Base-by-base conservation (phyloP, 2,888 invertebrate genomes). In the Drosophila paranaensis region DNA sequence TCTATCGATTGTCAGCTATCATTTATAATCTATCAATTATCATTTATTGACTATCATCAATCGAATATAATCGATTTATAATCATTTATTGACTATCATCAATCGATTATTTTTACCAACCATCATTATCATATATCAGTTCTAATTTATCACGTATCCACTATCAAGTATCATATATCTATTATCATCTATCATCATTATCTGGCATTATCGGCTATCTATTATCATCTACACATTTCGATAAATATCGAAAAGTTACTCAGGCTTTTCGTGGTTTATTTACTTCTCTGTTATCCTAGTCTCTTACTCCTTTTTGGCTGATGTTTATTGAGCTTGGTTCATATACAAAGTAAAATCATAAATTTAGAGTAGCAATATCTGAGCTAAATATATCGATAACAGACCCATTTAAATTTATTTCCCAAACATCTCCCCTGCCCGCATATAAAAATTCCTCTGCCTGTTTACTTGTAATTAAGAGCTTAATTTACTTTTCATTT, bases 401-500 rank as follows among this genome's bases (percentile, higher is more conserved):
- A 6, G 11, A 3, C 5, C 11, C 6, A 6, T 1, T 2, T 1
- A 10, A 0, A 6, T 14, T 11, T 33, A 11, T 30, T 5, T 50
- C 1, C 4, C 9, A 27, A 4, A 6, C 27, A 27, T 9, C 9
- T 27, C 4, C 4, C 27, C 27, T 27, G 27, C 3, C 27, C 8
- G n/a, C 3, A 27, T 6, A 2, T 20, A 10, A 1, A 10, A 48
- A 6, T 16, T 9, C n/a, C 1, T 0, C 5, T 20, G 20, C 16
- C 48, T 48, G 0, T 11, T 11, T 13, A 3, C 16, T 50, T 13
- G 33, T 35, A 50, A 35, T 50, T 35, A 35, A 20, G 50, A 33
- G 50, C 16, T 3, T 35, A 50, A 50, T 35, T 33, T 20, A 50
- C 16, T 50, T 50, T 35, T 35, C 11, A 50, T 50, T 6, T 53